Conservation (phyloP, 2,113 vertebrate species). For the Parotia lawesii region DNA sequence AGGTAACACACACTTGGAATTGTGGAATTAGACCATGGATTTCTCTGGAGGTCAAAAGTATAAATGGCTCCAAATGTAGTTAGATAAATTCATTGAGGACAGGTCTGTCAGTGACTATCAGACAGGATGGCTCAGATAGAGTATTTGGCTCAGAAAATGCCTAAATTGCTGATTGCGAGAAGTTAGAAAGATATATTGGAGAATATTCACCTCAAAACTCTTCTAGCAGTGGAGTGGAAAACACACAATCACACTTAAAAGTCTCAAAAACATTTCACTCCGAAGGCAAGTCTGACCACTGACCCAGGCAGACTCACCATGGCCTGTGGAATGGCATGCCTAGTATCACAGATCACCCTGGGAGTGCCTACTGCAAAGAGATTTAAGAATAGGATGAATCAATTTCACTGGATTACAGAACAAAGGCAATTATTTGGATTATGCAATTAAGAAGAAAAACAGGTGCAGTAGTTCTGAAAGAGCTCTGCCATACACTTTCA, state of each 20-base stretch:
- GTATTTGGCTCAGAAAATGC: neutral
- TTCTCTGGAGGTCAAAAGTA: constrained; percentile 13
- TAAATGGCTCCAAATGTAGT: neutral
- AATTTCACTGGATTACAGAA: constrained; percentile 17
- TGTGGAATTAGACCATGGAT: neutral
- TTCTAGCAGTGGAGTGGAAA: neutral
- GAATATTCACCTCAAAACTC: neutral
- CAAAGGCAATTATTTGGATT: constrained; percentile 31
- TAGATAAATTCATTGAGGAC: neutral
- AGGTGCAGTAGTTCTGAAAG: neutral
- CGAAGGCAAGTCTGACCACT: neutral
- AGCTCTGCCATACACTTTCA: constrained; percentile 5
- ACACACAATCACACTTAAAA: neutral
- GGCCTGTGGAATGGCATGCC: neutral
- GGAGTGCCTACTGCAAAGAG: neutral
- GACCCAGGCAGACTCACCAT: neutral
- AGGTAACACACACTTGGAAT: neutral
- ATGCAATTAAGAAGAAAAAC: constrained; percentile 10
- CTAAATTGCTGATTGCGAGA: neutral
- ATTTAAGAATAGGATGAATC: neutral
- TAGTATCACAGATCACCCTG: neutral
- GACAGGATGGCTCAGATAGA: neutral
- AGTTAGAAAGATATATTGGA: neutral
- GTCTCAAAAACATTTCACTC: neutral
- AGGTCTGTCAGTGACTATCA: neutral